These are phyloP conservation scores for Boleophthalmus pectinirostris DNA, from an alignment of 2,113 vertebrate genomes.

Conservation along the genomic window DNA sequence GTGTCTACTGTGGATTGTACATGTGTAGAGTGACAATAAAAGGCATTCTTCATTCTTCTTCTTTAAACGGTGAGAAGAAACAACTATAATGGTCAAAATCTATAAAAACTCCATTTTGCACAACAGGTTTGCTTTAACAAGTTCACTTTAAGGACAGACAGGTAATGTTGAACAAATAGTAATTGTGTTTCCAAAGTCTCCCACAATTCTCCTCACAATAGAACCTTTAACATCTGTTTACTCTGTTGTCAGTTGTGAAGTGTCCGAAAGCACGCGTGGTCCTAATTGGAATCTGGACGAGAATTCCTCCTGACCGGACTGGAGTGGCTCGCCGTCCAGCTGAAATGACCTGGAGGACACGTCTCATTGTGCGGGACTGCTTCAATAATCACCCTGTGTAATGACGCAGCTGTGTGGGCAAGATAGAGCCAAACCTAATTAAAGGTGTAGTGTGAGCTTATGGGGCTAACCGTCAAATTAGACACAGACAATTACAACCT, in stretches of 20 bases:
- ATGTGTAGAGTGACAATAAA: too few species aligned
- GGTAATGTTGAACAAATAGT: not conserved
- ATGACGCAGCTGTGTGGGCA: constrained; percentile 19
- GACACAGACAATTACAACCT: not conserved
- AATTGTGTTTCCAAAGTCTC: not conserved
- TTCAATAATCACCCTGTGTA: constrained; percentile 13
- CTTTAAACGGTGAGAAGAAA: too few species aligned
- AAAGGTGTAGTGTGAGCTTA: constrained; percentile 17
- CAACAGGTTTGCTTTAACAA: too few species aligned
- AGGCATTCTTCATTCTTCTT: too few species aligned
- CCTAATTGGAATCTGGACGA: constrained; percentile 13
- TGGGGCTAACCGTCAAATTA: constrained; percentile 16
- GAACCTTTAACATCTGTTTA: not conserved
- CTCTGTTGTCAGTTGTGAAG: not conserved
- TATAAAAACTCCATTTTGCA: too few species aligned
- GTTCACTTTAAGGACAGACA: too few species aligned
- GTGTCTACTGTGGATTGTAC: too few species aligned
- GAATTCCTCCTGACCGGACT: constrained; percentile 5
- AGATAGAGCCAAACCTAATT: constrained; percentile 42
- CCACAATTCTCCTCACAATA: not conserved
- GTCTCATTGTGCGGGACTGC: constrained; percentile 10
- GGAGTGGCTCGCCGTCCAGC: not conserved
- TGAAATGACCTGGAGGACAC: constrained; percentile 1
- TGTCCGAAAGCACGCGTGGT: not conserved
- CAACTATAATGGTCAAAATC: too few species aligned